Conservation (phyloP, 2,888 invertebrate species). For the Ethmia dodecea region DNA sequence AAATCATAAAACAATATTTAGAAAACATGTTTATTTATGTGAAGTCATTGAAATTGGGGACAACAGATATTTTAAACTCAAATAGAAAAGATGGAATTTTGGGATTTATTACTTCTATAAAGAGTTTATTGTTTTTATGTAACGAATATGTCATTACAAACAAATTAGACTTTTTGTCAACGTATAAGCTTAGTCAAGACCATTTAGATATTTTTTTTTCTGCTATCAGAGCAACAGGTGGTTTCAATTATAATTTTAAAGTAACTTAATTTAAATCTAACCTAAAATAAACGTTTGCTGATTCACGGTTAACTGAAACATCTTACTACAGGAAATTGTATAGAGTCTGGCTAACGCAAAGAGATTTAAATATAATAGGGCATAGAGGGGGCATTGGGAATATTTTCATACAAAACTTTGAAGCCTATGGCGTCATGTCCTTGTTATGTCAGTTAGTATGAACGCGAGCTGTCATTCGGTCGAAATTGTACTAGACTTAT, state of each 20-base stretch:
- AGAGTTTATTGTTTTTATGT: constrained; percentile 1
- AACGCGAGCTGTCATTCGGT: too few relatives aligned
- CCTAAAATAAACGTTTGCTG: constrained; percentile 1
- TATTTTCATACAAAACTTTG: too few relatives aligned
- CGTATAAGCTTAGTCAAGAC: constrained; percentile 13
- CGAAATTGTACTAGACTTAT: too few relatives aligned
- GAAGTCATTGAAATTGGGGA: neutral
- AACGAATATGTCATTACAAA: neutral
- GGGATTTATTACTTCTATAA: constrained; percentile 7
- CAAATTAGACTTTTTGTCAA: constrained; percentile 3
- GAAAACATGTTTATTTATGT: constrained; percentile 6
- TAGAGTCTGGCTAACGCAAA: too few relatives aligned
- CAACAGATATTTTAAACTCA: constrained; percentile 3
- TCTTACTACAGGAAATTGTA: constrained; percentile 9
- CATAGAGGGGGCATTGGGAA: too few relatives aligned
- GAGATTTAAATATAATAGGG: too few relatives aligned
- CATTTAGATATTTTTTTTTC: constrained; percentile 12
- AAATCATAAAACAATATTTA: constrained; percentile 1
- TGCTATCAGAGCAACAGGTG: constrained; percentile 9
- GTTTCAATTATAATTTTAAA: constrained; percentile 13
- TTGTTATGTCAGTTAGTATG: too few relatives aligned
- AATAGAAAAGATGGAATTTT: constrained; percentile 5
- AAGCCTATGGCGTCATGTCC: too few relatives aligned
- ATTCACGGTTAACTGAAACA: constrained; percentile 11
- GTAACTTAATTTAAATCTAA: constrained; percentile 5